Evolutionary conservation across 1,140 invertebrate species (phyloP), one percentile per base, ranked within the genome.

Genomic region (Cyphomyrmex costatus): DNA sequence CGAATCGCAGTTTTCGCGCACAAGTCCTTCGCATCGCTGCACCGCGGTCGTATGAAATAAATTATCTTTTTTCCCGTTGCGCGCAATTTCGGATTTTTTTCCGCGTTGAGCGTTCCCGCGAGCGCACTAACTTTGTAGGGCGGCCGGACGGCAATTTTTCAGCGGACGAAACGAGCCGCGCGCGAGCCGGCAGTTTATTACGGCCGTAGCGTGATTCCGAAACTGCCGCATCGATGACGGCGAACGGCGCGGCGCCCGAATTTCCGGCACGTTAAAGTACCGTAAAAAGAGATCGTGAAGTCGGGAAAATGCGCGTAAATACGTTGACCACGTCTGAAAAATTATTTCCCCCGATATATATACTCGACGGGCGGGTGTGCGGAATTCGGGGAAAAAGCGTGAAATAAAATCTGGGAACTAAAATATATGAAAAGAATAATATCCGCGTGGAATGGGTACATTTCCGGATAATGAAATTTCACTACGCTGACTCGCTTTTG

Each of bases 191-290:
- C 53, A 83, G 79, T 83, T 83, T 83, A 74, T 83, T 83, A 83
- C 68, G 42, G 24, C 24, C 58, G 53, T 49, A 83, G 79, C 79
- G 79, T 83, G 79, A 83, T 83, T 83, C 61, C 79, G 53, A 83
- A 74, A 83, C 68, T 83, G 79, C 68, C 68, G 79, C 79, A 74
- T 83, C 79, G 53, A 83, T 83, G 79, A 83, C 53, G 79, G 68
- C 19, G 53, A 49, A 83, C 53, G 68, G n/a, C 2, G 65, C 24
- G 30, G 21, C 19, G 63, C 49, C 24, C 24, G 36, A 74, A 74
- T 83, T 83, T 73, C 56, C 79, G 53, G 36, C 33, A 6, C 36
- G 79, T 73, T 83, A 60, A 83, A 82, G 65, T 82, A 46, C 66
- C 79, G 51, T 60, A 21, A 82, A 83, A 74, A 74, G 19, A 12